Conservation (phyloP, 2,888 invertebrate species). For the Ochropleura leucogaster region DNA sequence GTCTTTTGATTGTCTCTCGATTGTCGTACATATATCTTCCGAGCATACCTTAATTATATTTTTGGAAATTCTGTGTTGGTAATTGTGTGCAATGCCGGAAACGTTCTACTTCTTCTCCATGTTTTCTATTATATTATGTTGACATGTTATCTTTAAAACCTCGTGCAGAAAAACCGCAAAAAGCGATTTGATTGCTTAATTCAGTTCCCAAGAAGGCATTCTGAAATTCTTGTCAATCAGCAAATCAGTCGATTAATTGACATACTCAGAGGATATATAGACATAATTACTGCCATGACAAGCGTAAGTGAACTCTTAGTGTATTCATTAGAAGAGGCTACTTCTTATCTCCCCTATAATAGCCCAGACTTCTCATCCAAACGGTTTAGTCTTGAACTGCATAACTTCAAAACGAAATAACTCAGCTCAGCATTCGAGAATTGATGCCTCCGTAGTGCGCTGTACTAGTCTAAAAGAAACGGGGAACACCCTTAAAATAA, state of each 20-base stretch:
- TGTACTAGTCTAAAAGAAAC: background rate
- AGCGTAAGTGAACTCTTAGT: background rate
- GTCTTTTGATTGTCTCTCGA: background rate
- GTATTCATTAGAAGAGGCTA: constrained; percentile 17
- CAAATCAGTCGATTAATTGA: constrained; percentile 21
- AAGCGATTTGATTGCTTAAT: background rate
- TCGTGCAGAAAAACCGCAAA: background rate
- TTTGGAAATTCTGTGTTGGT: background rate
- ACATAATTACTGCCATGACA: constrained; percentile 17
- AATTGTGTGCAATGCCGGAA: background rate
- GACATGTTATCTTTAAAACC: background rate
- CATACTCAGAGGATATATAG: constrained; percentile 5
- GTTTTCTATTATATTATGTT: background rate
- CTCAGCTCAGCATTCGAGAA: background rate
- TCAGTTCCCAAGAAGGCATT: background rate
- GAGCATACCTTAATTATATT: background rate
- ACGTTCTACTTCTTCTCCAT: background rate
- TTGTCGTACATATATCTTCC: background rate
- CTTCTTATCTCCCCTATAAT: constrained; percentile 9
- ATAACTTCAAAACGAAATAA: background rate
- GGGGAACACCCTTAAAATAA: constrained; percentile 6
- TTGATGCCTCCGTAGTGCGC: background rate
- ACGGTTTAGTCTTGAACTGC: background rate
- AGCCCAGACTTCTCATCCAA: background rate
- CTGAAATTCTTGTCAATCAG: constrained; percentile 1